Base-by-base conservation (phyloP, 2,797 vertebrate genomes). In the Capromys pilorides region DNA sequence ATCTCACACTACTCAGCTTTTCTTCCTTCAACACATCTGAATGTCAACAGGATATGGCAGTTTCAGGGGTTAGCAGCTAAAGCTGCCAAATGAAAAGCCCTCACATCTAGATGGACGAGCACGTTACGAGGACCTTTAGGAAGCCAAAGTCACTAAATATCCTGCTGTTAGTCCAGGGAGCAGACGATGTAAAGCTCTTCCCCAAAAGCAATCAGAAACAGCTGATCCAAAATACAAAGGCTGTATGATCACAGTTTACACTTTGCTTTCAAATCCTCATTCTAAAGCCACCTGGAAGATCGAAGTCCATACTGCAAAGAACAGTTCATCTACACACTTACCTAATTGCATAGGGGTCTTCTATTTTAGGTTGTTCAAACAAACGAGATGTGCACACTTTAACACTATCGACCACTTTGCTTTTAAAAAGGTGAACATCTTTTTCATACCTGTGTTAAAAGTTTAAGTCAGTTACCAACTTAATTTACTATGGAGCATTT, bases 291-390 rank as follows among this genome's bases (percentile, higher is more conserved):
- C 73, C 45, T 11, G 54, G 33, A 66, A 77, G 86, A 39, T 11
- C 6, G 54, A 51, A 41, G 6, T 33, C 0, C 11, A 13, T n/a
- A 28, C 12, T 4, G 45, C 61, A 62, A 57, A 83, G 73, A 31
- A 13, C 18, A 0, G 13, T 54, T 75, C 45, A 39, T 19, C 33
- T 2, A 36, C 14, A n/a, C 7, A 98, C 98, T 97, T 95, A 99
- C 99, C 99, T 98, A 97, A 99, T 99, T 99, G 99, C 99, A 98
- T 99, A 99, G 78, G 99, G 99, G 97, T 99, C 99, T 87, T 99
- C 99, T 91, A 99, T 99, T 98, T 99, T 99, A 94, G 99, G 99
- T 86, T 99, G 99, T 98, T 99, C 99, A 97, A 99, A 99, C 96
- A 99, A 98, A 97, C 98, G 99, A 98, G 99, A 99, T 98, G 99